phyloP scores from a whole-genome alignment of 1,140 invertebrate species.

The Theocolax elegans region DNA sequence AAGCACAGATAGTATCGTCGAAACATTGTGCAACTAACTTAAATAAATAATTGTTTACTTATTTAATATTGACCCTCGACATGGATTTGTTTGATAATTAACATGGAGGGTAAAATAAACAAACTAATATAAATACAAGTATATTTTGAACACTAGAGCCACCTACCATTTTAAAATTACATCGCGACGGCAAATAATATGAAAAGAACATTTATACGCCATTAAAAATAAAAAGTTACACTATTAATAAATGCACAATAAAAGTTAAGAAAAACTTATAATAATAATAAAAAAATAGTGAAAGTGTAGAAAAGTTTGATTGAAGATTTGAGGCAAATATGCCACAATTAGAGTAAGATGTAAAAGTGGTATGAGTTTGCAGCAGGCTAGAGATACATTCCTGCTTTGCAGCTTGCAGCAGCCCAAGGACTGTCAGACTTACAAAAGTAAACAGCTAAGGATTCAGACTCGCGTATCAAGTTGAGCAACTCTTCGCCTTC shows the following conservation, averaged over 20 bases:
- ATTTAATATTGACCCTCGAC: too few relatives aligned
- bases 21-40: too few relatives aligned
- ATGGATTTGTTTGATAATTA: too few relatives aligned
- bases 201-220: too few relatives aligned
- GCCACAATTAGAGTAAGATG: not conserved
- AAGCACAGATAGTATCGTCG: too few relatives aligned
- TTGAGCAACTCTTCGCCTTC: conserved; percentile 85
- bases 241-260: not conserved
- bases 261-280: not conserved
- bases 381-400: conserved; percentile 52
- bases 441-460: conserved; percentile 93
- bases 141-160: too few relatives aligned
- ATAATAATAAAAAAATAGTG: not conserved
- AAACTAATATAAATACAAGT: too few relatives aligned
- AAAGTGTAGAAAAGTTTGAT: conserved; percentile 2
- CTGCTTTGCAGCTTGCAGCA: conserved; percentile 44
- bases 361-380: conserved; percentile 14
- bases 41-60: too few relatives aligned
- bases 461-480: conserved; percentile 84
- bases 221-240: not conserved
- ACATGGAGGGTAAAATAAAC: too few relatives aligned
- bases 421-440: conserved; percentile 68
- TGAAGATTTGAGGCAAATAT: conserved; percentile 9
- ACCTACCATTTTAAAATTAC: too few relatives aligned
- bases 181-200: too few relatives aligned